Percentiles rank a stretch among this genome's conserved stretches.
phyloP scores from a whole-genome alignment of 2,888 invertebrate species.

The Ormyrus nitidulus region DNA sequence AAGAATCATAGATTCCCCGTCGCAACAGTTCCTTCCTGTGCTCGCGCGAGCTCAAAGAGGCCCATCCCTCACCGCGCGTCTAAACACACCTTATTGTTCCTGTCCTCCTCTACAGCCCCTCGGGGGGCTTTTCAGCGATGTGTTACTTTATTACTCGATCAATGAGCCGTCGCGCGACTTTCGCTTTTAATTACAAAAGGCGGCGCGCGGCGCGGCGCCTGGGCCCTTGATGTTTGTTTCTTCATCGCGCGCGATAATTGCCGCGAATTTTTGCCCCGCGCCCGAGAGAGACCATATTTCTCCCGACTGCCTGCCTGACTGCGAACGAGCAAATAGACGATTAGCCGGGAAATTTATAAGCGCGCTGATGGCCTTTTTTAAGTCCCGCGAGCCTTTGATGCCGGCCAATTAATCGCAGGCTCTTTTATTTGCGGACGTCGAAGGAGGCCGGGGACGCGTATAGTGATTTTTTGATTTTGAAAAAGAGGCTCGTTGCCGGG shows the following conservation, averaged over 20 bases:
- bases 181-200: constrained; percentile 45
- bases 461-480: no score
- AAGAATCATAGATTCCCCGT: no score
- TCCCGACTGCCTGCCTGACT: not conserved
- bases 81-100: not conserved
- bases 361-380: not conserved
- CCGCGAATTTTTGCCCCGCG: not conserved
- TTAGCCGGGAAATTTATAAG: constrained; percentile 11
- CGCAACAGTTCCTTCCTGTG: no score
- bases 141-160: constrained; percentile 31
- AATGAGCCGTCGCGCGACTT: constrained; percentile 14
- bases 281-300: not conserved
- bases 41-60: not conserved
- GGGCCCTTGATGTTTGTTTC: constrained; percentile 1
- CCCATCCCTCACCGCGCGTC: not conserved
- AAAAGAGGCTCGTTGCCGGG: no score
- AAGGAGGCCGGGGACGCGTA: no score
- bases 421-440: no score
- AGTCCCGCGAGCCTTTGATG: no score
- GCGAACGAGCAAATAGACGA: not conserved
- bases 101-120: not conserved
- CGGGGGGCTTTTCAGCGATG: not conserved
- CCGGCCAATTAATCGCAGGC: no score
- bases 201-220: not conserved
- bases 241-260: constrained; percentile 5